Evolutionary conservation across 2,888 invertebrate genomes (phyloP).

Genomic region (Eupeodes latifasciatus): DNA sequence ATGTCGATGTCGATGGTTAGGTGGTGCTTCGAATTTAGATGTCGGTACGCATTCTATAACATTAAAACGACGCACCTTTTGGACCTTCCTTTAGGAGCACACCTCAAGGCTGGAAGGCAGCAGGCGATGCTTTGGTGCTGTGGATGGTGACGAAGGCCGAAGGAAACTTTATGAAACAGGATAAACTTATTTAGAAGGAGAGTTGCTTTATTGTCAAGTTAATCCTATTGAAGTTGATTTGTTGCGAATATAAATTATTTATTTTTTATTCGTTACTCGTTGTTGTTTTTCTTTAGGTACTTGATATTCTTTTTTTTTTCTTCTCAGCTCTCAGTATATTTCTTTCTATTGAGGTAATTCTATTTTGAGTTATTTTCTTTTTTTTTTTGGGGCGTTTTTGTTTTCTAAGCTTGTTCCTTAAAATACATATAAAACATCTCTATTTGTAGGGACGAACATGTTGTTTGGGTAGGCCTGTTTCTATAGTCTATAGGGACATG

Average conservation of each 20-base stretch:
- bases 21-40: slow-evolving; percentile 66
- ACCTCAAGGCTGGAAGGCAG: not conserved
- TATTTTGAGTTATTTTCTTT: slow-evolving; percentile 48
- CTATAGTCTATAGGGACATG: not conserved
- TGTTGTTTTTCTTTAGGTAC: not conserved
- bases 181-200: slow-evolving; percentile 71
- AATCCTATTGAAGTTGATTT: slow-evolving; percentile 76
- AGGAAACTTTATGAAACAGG: slow-evolving; percentile 56
- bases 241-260: slow-evolving; percentile 76
- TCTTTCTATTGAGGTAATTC: slow-evolving; percentile 54
- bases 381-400: not conserved
- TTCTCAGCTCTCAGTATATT: not conserved
- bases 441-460: slow-evolving; percentile 54
- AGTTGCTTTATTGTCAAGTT: slow-evolving; percentile 76
- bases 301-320: not conserved
- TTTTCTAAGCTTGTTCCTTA: not conserved
- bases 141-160: not conserved
- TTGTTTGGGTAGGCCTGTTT: slow-evolving; percentile 33
- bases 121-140: too few species aligned
- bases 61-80: slow-evolving; percentile 60
- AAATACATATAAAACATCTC: slow-evolving; percentile 30
- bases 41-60: slow-evolving; percentile 40
- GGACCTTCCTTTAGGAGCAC: slow-evolving; percentile 43
- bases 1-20: slow-evolving; percentile 17
- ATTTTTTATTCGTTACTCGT: slow-evolving; percentile 28